Base-by-base conservation (phyloP, 2,888 invertebrate species). In the Morpho achilles region DNA sequence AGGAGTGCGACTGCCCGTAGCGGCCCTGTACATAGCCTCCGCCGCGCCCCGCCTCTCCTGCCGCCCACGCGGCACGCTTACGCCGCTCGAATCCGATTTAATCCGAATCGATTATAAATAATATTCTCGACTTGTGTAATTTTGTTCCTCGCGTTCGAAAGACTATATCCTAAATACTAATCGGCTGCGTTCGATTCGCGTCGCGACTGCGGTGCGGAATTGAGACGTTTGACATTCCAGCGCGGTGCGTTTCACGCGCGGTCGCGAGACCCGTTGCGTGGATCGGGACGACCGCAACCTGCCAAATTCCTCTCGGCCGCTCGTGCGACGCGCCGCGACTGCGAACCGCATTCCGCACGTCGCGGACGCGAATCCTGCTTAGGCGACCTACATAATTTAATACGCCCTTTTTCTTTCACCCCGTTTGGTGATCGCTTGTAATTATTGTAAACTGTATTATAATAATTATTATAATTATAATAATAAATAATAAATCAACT, bases 1-100 rank as follows among this genome's bases (percentile, higher is more conserved):
- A 98, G 86, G 97, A 97, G 92, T 98, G 98, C 91, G 97, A 97
- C 72, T 98, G 98, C 88, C 97, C 97, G 72, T 97, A 93, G 83
- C 87, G 79, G 71, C 72, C 70, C 73, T 80, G 81, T 79, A 79
- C 80, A 80, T 77, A 79, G 79, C 77, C 75, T 69, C 74, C 77
- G 72, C 72, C 70, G 66, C 67, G 66, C 63, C 69, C 69, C 72
- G 69, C 74, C 58, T 63, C 64, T 63, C 69, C 62, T 63, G 61
- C 64, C 62, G 60, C 57, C 64, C 60, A 69, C 63, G 76, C 82
- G 76, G 77, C 74, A 69, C 76, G 87, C 87, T 87, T 87, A 75
- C 80, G 88, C 87, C 84, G 85, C 86, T 85, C 84, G 81, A 83
- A 79, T 82, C 86, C 72, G 84, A 82, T 85, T 85, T 85, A 80